A percentile compares a stretch with the other conserved stretches of the same genome.
Conservation (phyloP, 2,797 vertebrate genomes). For the Phrynocephalus forsythii region DNA sequence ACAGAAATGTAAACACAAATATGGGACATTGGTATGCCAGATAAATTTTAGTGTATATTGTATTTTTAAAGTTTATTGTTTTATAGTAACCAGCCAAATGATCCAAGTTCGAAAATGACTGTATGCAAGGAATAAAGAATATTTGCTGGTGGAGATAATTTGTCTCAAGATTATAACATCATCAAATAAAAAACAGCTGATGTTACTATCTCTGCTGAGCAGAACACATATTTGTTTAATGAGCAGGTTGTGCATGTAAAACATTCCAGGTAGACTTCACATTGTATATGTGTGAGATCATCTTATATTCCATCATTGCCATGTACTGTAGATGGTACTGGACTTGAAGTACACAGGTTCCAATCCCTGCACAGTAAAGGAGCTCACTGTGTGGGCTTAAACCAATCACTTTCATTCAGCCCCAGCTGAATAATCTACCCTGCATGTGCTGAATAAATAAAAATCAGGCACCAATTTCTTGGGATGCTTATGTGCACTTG, state of each 20-base stretch:
- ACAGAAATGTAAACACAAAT: slow-evolving; percentile 88
- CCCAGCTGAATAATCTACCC: not conserved
- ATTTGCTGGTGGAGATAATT: slow-evolving; percentile 3
- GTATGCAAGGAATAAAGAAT: not conserved
- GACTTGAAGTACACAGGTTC: not conserved
- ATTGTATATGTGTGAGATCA: not conserved
- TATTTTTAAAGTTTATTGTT: not conserved
- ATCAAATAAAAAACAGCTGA: not conserved
- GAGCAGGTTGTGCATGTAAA: not conserved
- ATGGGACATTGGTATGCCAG: not conserved
- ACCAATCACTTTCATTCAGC: not conserved
- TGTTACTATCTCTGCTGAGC: not conserved
- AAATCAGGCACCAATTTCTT: not conserved
- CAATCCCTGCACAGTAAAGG: not conserved
- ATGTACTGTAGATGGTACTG: not conserved
- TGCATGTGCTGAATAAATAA: not conserved
- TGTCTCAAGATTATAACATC: not conserved
- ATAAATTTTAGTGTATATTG: not conserved
- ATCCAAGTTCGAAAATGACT: slow-evolving; percentile 18
- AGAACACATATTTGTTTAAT: not conserved
- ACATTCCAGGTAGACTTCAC: not conserved
- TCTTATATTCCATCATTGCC: not conserved
- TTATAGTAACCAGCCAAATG: slow-evolving; percentile 39
- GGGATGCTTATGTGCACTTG: not conserved
- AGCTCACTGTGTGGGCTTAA: not conserved